A percentile compares a stretch with the other conserved stretches of the same genome.
phyloP scores from a whole-genome alignment of 2,797 vertebrate genomes.

The Mus minutoides region DNA sequence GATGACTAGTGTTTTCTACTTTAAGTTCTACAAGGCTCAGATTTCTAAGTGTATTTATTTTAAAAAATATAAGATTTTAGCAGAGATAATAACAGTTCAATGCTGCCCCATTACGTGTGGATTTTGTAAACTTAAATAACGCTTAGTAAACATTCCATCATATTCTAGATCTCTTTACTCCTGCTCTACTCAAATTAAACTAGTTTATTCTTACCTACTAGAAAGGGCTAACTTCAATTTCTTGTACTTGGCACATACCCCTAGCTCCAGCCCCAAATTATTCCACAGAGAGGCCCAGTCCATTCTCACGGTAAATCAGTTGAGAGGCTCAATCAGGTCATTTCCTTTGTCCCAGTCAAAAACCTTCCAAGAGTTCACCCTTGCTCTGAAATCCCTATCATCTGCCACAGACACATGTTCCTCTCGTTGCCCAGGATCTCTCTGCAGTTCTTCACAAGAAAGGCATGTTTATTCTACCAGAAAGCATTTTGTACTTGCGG shows the following conservation, averaged over 20 bases:
- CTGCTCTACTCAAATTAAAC: background rate
- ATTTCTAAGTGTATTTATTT: conserved; percentile 14
- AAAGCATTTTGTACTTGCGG: background rate
- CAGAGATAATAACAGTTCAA: background rate
- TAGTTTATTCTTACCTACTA: background rate
- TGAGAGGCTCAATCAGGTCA: background rate
- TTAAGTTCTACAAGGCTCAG: background rate
- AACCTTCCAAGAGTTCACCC: background rate
- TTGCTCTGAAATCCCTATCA: background rate
- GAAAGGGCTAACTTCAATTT: background rate
- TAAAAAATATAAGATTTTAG: conserved; percentile 6
- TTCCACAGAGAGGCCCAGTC: background rate
- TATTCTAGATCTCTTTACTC: background rate
- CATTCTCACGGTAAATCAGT: background rate
- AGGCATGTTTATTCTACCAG: background rate
- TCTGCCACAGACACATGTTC: background rate
- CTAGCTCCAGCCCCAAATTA: background rate
- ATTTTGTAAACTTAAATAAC: background rate
- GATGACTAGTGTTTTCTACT: background rate
- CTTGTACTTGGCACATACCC: background rate
- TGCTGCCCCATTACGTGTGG: background rate
- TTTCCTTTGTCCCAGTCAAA: background rate
- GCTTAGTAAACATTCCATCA: background rate
- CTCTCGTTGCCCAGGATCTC: background rate
- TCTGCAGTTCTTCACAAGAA: background rate